Percentiles rank a stretch among this genome's conserved stretches.
Evolutionary conservation across 2,113 vertebrate genomes (phyloP).

Genomic region (Callopanchax toddi): DNA sequence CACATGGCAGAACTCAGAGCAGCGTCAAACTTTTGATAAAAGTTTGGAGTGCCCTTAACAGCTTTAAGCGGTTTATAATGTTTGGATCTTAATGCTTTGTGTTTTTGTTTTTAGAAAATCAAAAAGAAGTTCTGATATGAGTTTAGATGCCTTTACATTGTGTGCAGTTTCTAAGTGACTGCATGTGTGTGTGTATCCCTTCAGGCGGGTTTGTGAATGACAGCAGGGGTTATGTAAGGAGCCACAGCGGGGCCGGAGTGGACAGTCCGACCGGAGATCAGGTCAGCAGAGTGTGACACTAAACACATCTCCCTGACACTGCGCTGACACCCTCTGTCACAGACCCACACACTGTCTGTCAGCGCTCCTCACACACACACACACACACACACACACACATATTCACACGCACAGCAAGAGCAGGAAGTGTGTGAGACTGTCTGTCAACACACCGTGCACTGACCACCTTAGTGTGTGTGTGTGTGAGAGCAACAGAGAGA

Average conservation of each 20-base stretch:
- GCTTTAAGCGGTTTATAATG: background rate
- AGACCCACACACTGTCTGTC: conserved; percentile 78
- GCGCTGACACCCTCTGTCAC: conserved; percentile 84
- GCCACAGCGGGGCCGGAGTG: conserved; percentile 80
- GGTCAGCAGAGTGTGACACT: conserved; percentile 87
- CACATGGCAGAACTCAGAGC: conserved; percentile 64
- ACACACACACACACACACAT: conserved; percentile 17
- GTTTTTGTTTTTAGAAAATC: background rate
- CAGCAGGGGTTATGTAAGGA: conserved; percentile 84
- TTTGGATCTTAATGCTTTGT: conserved; percentile 9
- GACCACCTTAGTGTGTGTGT: conserved; percentile 57
- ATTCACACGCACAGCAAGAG: conserved; percentile 21
- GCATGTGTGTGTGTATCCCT: conserved; percentile 64
- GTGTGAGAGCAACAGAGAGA: conserved; percentile 52
- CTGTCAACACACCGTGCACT: conserved; percentile 66
- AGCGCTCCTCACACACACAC: conserved; percentile 53
- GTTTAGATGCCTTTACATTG: conserved; percentile 34
- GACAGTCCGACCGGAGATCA: conserved; percentile 84
- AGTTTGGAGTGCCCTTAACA: conserved; percentile 29
- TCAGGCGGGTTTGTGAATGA: conserved; percentile 78
- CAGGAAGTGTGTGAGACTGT: conserved; percentile 63
- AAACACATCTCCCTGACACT: conserved; percentile 83
- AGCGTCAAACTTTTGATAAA: conserved; percentile 46
- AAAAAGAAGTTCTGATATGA: background rate
- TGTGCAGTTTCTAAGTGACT: conserved; percentile 32